A percentile compares a stretch with the other conserved stretches of the same genome.
Conservation (phyloP, 2,888 invertebrate species). For the Heteromyza rotundicornis region DNA sequence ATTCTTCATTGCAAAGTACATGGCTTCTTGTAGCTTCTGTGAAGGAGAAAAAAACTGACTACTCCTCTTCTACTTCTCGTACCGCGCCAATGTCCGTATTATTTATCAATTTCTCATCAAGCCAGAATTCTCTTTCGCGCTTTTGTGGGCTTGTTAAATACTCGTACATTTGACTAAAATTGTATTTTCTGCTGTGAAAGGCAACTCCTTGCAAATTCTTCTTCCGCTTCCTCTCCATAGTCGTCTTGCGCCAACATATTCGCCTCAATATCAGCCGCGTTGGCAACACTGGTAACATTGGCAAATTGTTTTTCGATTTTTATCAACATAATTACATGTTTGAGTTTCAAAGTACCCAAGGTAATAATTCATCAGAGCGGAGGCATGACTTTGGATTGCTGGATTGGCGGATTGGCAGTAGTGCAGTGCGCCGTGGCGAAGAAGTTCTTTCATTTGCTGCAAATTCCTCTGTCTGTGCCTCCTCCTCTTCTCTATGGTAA, state of each 20-base stretch:
- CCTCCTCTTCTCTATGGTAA: too few species aligned
- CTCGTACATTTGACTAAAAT: neutral
- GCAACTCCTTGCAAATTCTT: neutral
- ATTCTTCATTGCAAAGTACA: too few species aligned
- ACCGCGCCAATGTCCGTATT: too few species aligned
- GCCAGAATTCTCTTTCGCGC: too few species aligned
- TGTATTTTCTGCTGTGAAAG: neutral
- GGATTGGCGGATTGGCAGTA: neutral
- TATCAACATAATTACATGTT: constrained; percentile 32
- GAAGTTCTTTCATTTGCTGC: too few species aligned
- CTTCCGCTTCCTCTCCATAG: neutral
- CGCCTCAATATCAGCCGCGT: neutral
- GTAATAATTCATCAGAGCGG: constrained; percentile 28
- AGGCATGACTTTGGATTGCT: neutral
- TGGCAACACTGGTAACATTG: constrained; percentile 14
- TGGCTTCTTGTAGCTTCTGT: too few species aligned
- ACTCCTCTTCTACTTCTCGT: too few species aligned
- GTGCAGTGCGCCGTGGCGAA: too few species aligned
- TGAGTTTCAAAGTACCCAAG: constrained; percentile 29
- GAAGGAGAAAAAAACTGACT: too few species aligned
- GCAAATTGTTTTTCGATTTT: constrained; percentile 32
- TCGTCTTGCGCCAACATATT: neutral
- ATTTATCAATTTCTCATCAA: too few species aligned
- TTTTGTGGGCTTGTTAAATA: too few species aligned
- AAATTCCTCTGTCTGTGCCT: neutral